Conservation (phyloP, 2,113 vertebrate genomes). For the Dunckerocampus dactyliophorus region DNA sequence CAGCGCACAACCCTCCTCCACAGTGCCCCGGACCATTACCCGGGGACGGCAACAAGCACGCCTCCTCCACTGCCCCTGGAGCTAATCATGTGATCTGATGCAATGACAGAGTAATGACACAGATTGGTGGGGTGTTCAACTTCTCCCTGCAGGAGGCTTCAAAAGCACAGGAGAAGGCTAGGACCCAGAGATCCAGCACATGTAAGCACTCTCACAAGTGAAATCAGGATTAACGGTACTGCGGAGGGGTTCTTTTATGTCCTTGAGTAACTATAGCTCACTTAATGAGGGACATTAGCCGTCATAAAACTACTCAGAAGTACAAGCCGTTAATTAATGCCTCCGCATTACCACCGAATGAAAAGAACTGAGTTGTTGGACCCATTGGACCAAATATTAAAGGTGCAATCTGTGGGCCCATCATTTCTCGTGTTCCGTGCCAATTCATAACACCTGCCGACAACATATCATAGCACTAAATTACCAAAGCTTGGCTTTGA, state of each 20-base stretch:
- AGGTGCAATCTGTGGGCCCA: conserved; percentile 60
- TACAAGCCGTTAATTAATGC: conserved; percentile 76
- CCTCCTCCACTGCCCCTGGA: conserved; percentile 68
- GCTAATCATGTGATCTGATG: conserved; percentile 82
- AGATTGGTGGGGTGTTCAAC: conserved; percentile 74
- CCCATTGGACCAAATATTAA: conserved; percentile 73
- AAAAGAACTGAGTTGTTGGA: conserved; percentile 64
- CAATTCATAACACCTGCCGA: conserved; percentile 52
- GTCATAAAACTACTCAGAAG: conserved; percentile 78
- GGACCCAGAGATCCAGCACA: conserved; percentile 45
- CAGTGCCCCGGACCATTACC: conserved; percentile 71
- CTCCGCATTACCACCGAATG: conserved; percentile 66
- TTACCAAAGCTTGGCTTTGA: conserved; percentile 37
- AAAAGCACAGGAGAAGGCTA: conserved; percentile 44
- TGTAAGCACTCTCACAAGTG: conserved; percentile 68
- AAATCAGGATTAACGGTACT: conserved; percentile 77
- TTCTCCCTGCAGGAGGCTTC: conserved; percentile 63
- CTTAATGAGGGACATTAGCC: conserved; percentile 79
- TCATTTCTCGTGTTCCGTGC: conserved; percentile 51
- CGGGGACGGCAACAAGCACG: conserved; percentile 60
- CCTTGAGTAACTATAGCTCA: conserved; percentile 73
- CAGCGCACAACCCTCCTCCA: conserved; percentile 70
- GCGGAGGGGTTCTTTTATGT: conserved; percentile 73
- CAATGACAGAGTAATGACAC: conserved; percentile 76
- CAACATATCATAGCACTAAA: conserved; percentile 19